Base-by-base conservation (phyloP, 2,113 vertebrate genomes). In the Brachionichthys hirsutus region DNA sequence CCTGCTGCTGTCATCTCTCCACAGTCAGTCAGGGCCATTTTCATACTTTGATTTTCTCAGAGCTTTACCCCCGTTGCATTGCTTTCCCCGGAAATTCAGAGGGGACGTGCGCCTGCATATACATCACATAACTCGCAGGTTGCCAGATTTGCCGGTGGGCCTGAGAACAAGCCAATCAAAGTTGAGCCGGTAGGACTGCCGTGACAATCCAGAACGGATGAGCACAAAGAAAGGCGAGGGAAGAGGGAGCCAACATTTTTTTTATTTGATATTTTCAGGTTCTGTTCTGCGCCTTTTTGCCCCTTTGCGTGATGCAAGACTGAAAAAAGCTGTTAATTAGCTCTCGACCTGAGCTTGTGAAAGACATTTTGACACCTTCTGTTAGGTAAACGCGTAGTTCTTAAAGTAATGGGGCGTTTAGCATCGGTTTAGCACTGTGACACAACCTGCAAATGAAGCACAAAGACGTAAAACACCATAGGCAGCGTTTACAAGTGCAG, bases 11-110 rank as follows among this genome's bases (percentile, higher is more conserved):
- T 68, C 43, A 15, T 62, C 67, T 67, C 67, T 58, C 54, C 54
- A 46, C 55, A 70, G 59, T 44, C 67, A 61, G 72, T 79, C 83
- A 78, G 67, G 70, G 70, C 12, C 53, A 42, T 84, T 82, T 85
- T 75, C 62, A 71, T 67, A 72, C 78, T 84, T 75, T 71, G 75
- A 85, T 85, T 84, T 80, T 80, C 83, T 66, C 65, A 73, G 54
- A 51, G 83, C 69, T 78, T 78, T 77, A 80, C 75, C 73, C 73
- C 67, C 67, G 74, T 80, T 62, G 41, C 77, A 75, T 80, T 81
- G 78, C 71, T 78, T 72, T 69, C 65, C 44, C 35, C 56, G 63
- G 45, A 62, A 59, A 70, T 45, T 22, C 12, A 7, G 43, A 70
- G 60, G 65, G 10, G 48, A 15, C 13, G 40, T n/a, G 58, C 42